These are phyloP conservation scores for Protophormia terraenovae DNA, from an alignment of 2,888 invertebrate species.

Conservation along the genomic window DNA sequence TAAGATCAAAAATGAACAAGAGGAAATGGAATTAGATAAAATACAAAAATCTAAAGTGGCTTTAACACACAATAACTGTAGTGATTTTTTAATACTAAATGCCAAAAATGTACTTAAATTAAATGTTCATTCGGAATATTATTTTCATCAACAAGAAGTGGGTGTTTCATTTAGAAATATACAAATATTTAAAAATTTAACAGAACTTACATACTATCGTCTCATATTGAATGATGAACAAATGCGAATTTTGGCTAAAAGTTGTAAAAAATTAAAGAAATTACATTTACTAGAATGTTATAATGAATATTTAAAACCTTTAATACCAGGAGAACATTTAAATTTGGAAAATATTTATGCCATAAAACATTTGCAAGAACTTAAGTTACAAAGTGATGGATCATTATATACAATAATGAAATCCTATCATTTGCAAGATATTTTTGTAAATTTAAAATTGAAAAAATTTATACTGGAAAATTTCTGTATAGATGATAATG, in stretches of 20 bases:
- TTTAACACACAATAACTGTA: conserved; percentile 17
- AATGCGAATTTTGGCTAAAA: background rate
- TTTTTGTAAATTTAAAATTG: conserved; percentile 40
- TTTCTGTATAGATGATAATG: conserved; percentile 32
- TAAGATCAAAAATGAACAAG: background rate
- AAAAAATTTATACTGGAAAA: conserved; percentile 39
- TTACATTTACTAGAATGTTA: conserved; percentile 46
- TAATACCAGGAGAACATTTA: conserved; percentile 53
- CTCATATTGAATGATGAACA: conserved; percentile 42
- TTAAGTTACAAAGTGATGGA: conserved; percentile 18
- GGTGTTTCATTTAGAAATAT: conserved; percentile 42
- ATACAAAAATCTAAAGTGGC: background rate
- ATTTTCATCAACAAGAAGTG: conserved; percentile 11
- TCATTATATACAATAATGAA: background rate
- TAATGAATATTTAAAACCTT: conserved; percentile 7
- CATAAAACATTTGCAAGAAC: conserved; percentile 19
- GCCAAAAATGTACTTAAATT: conserved; percentile 22
- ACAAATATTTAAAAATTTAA: conserved; percentile 38
- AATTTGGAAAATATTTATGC: conserved; percentile 28
- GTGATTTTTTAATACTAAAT: conserved; percentile 33
- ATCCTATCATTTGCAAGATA: conserved; percentile 22
- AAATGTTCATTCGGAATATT: conserved; percentile 44
- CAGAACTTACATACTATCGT: conserved; percentile 41
- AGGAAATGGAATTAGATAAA: background rate
- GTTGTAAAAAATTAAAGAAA: conserved; percentile 45